phyloP scores from a whole-genome alignment of 2,888 invertebrate species.

The Ecliptopera silaceata region DNA sequence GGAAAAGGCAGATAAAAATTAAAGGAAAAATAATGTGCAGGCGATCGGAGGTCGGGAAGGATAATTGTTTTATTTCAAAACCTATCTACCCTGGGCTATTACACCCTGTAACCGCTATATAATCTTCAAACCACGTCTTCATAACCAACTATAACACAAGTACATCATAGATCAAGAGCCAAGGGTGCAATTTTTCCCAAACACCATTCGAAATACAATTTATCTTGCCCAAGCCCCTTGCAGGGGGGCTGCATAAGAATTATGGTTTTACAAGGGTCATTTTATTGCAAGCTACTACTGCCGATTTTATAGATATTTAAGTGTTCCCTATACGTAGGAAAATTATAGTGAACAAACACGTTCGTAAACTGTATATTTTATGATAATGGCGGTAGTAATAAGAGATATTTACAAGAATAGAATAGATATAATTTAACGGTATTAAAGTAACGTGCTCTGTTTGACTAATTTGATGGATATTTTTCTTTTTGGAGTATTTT shows the following conservation, averaged over 20 bases:
- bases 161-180: conserved; percentile 18
- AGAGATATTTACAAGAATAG: background rate
- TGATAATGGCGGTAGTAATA: conserved; percentile 12
- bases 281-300: conserved; percentile 49
- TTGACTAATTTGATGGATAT: background rate
- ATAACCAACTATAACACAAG: conserved; percentile 10
- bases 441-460: background rate
- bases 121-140: background rate
- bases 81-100: background rate
- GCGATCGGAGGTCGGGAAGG: too few species aligned
- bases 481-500: background rate
- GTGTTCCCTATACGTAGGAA: conserved; percentile 25
- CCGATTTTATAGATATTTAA: conserved; percentile 47
- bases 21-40: too few species aligned
- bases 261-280: conserved; percentile 56
- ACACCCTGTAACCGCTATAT: background rate
- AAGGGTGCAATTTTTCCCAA: conserved; percentile 17
- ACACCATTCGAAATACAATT: conserved; percentile 26
- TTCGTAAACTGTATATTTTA: conserved; percentile 19
- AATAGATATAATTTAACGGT: background rate
- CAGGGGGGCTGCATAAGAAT: conserved; percentile 47
- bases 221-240: conserved; percentile 26
- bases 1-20: too few species aligned
- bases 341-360: conserved; percentile 17
- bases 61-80: too few species aligned